Base-by-base conservation (phyloP, 2,797 vertebrate species). In the Labroides dimidiatus region DNA sequence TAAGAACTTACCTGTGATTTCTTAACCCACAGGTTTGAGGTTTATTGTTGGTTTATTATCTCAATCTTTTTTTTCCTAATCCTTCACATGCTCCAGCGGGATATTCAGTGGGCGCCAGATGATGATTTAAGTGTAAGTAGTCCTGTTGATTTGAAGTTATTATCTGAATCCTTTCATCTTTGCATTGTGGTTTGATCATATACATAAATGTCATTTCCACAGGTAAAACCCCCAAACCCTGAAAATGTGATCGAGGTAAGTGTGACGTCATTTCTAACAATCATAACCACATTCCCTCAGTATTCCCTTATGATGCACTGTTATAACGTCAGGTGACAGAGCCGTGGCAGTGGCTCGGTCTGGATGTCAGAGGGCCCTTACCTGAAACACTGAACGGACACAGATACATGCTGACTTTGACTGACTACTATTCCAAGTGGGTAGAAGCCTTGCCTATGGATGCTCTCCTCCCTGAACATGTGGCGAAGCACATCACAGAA, bases 331-430 rank as follows among this genome's bases (percentile, higher is more conserved):
- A 94, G 93, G 91, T 94, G 71, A 86, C 64, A 0, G 90, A 89
- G 63, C 60, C 91, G 12, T 94, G 92, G 93, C 80, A 93, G 73
- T 94, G 93, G 93, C 85, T 94, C 0, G 89, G 86, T 8, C 75
- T 94, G 80, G 93, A 94, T 23, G 70, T 94, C 48, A 83, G 91
- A 12, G 93, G 93, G 1, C 91, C 92, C 2, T 75, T 93, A 51
- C 87, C 90, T 1, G 51, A 59, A 21, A 93, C 93, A 0, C 44
- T 30, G 17, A 91, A 80, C 5, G 82, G 82, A 44, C 79, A 91
- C 87, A 83, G 67, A 50, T 93, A 89, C 77, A 56, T 93, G n/a
- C 21, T 93, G 39, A 88, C 87, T 0, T 33, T 93, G 42, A 87
- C 80, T 0, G 93, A 93, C 75, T 90, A 78, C 36, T 87, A 70